Evolutionary conservation across 2,888 invertebrate species (phyloP), one percentile per base, ranked within the genome.

Genomic region (Sepiola atlantica): DNA sequence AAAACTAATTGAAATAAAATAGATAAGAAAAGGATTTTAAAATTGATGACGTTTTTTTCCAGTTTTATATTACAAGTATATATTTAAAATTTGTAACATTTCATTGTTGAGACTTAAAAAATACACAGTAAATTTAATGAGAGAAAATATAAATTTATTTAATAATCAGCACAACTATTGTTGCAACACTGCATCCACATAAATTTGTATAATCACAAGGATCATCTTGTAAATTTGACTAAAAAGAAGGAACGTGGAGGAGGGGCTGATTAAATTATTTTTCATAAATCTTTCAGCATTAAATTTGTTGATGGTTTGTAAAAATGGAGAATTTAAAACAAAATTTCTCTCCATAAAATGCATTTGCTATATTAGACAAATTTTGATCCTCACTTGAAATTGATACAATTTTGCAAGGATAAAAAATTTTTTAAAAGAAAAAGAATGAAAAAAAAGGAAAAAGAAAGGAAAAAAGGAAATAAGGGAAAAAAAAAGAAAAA

Each of bases 91-190:
- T 77, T 77, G 77, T 77, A 61, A 28, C 28, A 61, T 28, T 61
- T 61, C 21, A 77, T 77, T 77, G 16, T 77, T n/a, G 4, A 77
- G 77, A n/a, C 77, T 77, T 77, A 77, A 77, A 77, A 77, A 61
- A 61, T 61, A 61, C 61, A 77, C n/a, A 77, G 77, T n/a, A 77
- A 77, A 77, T 77, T 77, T 77, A 77, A 77, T 77, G 32, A n/a
- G 77, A 77, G 77, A 77, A 77, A 77, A 77, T 77, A 77, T 77
- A 77, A 77, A 77, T 77, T 77, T 77, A 77, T 77, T 77, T 77
- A 77, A 77, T 77, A 77, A 77, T 18, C 28, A 77, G n/a, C 77
- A 77, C 77, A 77, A 77, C 77, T 77, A 77, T 77, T n/a, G n/a
- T 77, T 21, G 77, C 77, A 77, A n/a, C n/a, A 28, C 24, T 77